These are phyloP conservation scores for Cerastis leucographa DNA, from an alignment of 2,888 invertebrate species.

Conservation along the genomic window DNA sequence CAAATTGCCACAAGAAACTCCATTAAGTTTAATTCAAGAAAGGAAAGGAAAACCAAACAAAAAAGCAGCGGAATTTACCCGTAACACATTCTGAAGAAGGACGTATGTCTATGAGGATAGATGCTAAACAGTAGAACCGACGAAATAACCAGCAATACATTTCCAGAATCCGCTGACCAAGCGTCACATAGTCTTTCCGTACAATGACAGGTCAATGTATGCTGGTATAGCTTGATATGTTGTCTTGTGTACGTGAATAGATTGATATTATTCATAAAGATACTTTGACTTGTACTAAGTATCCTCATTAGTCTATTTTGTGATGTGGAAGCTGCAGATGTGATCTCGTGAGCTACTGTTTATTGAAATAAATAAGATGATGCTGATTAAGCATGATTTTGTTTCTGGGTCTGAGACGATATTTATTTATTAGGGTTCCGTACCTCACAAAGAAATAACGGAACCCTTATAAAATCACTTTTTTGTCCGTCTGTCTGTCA, in stretches of 20 bases:
- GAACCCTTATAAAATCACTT: too few species aligned
- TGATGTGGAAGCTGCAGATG: slow-evolving; percentile 12
- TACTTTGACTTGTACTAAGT: slow-evolving; percentile 15
- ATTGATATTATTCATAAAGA: slow-evolving; percentile 21
- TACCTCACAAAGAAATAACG: too few species aligned
- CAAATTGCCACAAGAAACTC: slow-evolving; percentile 1
- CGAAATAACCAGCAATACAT: neutral
- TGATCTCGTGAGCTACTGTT: slow-evolving; percentile 20
- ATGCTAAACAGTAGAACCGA: slow-evolving; percentile 12
- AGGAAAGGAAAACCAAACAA: slow-evolving; percentile 45
- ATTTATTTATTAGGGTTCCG: neutral
- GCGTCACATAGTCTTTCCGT: too few species aligned
- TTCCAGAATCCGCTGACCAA: neutral
- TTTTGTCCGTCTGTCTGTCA: too few species aligned
- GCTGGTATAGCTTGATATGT: neutral
- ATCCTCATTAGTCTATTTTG: slow-evolving; percentile 17
- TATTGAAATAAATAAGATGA: neutral
- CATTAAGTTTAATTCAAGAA: slow-evolving; percentile 2
- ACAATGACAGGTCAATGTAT: neutral
- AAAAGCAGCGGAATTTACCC: slow-evolving; percentile 40
- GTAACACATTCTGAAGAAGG: slow-evolving; percentile 28
- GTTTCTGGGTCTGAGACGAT: neutral
- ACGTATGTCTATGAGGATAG: slow-evolving; percentile 1
- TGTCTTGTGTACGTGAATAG: slow-evolving; percentile 20
- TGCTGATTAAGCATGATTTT: neutral